Evolutionary conservation across 2,113 vertebrate species (phyloP), one percentile per base, ranked within the genome.

Genomic region (Paramisgurnus dabryanus): DNA sequence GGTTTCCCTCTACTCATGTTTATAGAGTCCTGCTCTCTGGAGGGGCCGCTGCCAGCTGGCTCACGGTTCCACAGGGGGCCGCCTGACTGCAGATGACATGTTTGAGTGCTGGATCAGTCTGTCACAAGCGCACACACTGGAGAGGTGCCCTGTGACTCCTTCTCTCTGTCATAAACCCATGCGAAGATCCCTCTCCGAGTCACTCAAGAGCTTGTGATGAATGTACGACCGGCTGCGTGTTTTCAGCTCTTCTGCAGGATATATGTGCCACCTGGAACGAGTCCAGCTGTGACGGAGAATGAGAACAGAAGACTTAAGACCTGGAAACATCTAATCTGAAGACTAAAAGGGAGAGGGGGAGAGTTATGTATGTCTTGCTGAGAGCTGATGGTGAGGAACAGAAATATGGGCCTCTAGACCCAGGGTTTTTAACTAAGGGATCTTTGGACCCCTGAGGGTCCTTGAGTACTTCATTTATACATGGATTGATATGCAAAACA

Each of bases 71-170:
- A 65, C 79, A 63, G 69, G 61, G 67, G 69, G 40, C 79, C 79
- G 63, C 49, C 78, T 80, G 78, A 60, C 78, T 71, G 43, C 78
- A 80, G 67, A 69, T 72, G 78, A 80, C 68, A 72, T 49, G 78
- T 72, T 43, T 70, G 68, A 71, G 70, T 65, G 78, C 57, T 15
- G 78, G 69, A 69, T 63, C 67, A 64, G 67, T 41, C 78, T 80
- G 78, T 66, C 68, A 79, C 57, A 7, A 40, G 49, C 67, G 63
- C 67, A 47, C 66, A 79, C 58, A 79, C 57, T 55, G 49, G 78
- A 63, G 78, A 41, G 57, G 60, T 72, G 68, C 70, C 72, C 72
- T 63, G 72, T 63, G 72, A 75, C 72, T 75, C 72, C 12, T 22
- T 63, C 71, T 63, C 12, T 75, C 72, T 75, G 72, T 75, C 57